Conservation (phyloP, 2,888 invertebrate genomes). For the Hypena proboscidalis region DNA sequence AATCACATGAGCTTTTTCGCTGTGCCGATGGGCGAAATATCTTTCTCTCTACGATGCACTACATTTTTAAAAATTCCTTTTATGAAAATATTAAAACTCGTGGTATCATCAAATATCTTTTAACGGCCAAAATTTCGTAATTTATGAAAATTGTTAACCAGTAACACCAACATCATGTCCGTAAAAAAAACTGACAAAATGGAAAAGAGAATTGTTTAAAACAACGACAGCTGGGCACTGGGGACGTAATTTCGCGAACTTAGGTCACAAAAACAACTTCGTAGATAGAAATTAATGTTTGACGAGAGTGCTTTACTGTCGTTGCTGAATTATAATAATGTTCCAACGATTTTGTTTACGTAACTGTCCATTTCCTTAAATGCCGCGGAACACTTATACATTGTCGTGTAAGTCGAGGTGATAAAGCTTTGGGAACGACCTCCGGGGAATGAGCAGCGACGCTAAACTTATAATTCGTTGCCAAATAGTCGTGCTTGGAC, state of each 20-base stretch:
- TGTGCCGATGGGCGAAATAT: too few species aligned
- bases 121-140: constrained; percentile 24
- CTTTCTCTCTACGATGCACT: constrained; percentile 2
- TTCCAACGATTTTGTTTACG: constrained; percentile 13
- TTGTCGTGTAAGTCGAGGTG: too few species aligned
- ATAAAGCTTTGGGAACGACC: too few species aligned
- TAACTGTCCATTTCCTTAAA: neutral
- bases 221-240: constrained; percentile 54
- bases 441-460: too few species aligned
- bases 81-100: constrained; percentile 4
- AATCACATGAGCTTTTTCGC: neutral
- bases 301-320: constrained; percentile 23
- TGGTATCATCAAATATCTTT: constrained; percentile 22
- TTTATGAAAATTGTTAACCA: constrained; percentile 44
- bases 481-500: too few species aligned
- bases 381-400: too few species aligned
- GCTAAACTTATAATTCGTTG: too few species aligned
- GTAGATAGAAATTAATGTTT: constrained; percentile 47
- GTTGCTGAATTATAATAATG: constrained; percentile 27
- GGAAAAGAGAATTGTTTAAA: constrained; percentile 58
- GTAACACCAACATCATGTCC: constrained; percentile 39
- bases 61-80: constrained; percentile 12
- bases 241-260: constrained; percentile 46
- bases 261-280: constrained; percentile 51
- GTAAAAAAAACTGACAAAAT: constrained; percentile 52